Conservation (phyloP, 2,888 invertebrate species). For the Drosophila sordidula region DNA sequence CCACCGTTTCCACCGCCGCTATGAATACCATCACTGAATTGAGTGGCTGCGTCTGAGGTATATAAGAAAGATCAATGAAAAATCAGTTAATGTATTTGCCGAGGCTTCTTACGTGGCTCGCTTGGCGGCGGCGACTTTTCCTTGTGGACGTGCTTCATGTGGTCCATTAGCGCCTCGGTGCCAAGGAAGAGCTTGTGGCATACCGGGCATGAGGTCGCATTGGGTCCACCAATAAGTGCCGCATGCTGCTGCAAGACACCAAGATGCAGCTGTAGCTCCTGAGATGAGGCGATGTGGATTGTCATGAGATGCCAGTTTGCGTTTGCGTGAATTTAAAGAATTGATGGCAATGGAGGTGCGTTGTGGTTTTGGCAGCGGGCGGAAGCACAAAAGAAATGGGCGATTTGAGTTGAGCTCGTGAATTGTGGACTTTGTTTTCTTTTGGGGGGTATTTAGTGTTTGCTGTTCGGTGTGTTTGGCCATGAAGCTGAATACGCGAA, state of each 20-base stretch:
- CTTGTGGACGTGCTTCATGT: conserved; percentile 98
- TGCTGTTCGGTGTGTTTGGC: background rate
- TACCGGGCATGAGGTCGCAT: conserved; percentile 95
- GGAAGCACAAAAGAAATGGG: conserved; percentile 18
- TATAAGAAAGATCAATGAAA: background rate
- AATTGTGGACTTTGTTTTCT: no score
- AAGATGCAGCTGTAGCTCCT: conserved; percentile 96
- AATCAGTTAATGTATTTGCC: background rate
- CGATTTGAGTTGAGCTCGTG: background rate
- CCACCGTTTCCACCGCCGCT: conserved; percentile 20
- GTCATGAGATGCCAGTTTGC: conserved; percentile 26
- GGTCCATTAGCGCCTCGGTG: conserved; percentile 96
- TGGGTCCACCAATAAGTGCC: conserved; percentile 95
- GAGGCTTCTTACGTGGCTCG: conserved; percentile 53
- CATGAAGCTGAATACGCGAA: no score
- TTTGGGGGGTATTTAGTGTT: background rate
- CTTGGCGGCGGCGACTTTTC: conserved; percentile 87
- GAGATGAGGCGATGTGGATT: conserved; percentile 61
- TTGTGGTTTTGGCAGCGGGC: background rate
- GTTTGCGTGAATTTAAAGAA: conserved; percentile 24
- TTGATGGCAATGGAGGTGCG: conserved; percentile 19
- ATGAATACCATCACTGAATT: conserved; percentile 53
- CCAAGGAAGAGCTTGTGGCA: conserved; percentile 98
- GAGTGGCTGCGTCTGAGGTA: conserved; percentile 22
- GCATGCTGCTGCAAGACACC: conserved; percentile 98